phyloP scores from a whole-genome alignment of 92 coral and sea anemone species.

The Blastomussa wellsi region DNA sequence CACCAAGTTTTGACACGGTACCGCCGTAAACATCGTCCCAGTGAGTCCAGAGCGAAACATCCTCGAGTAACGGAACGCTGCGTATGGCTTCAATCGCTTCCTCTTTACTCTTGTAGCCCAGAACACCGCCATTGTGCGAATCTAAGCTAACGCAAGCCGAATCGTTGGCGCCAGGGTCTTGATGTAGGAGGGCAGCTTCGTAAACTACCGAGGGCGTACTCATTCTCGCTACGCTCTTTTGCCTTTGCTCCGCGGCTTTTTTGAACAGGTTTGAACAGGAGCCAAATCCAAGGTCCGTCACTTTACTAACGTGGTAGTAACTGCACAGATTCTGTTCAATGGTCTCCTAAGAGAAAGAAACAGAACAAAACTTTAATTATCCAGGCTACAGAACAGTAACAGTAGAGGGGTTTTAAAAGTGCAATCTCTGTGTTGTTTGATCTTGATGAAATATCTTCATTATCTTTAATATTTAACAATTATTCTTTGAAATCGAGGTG shows the following conservation, averaged over 20 bases:
- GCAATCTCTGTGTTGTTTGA: too few species aligned
- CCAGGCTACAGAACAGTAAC: too few species aligned
- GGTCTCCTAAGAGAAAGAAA: slow-evolving; percentile 40
- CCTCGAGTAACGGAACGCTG: slow-evolving; percentile 77
- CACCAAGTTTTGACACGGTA: slow-evolving; percentile 63
- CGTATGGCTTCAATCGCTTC: slow-evolving; percentile 69
- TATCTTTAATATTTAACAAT: too few species aligned
- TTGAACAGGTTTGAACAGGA: slow-evolving; percentile 25
- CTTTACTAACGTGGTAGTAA: slow-evolving; percentile 58
- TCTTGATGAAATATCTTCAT: too few species aligned
- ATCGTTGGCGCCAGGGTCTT: background rate
- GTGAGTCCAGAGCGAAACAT: slow-evolving; percentile 71
- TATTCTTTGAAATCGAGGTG: too few species aligned
- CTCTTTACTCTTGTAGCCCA: slow-evolving; percentile 66
- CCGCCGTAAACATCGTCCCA: slow-evolving; percentile 76
- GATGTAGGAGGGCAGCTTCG: slow-evolving; percentile 66
- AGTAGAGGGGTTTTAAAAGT: too few species aligned
- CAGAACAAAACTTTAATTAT: background rate
- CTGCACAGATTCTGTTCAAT: slow-evolving; percentile 56
- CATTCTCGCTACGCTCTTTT: slow-evolving; percentile 3
- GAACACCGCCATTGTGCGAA: slow-evolving; percentile 49
- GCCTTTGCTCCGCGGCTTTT: slow-evolving; percentile 28
- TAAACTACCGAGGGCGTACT: slow-evolving; percentile 41
- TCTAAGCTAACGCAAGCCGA: background rate
- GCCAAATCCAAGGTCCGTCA: slow-evolving; percentile 70